These are phyloP conservation scores for Rhinolophus sinicus DNA, from an alignment of 2,113 vertebrate genomes.

Conservation along the genomic window DNA sequence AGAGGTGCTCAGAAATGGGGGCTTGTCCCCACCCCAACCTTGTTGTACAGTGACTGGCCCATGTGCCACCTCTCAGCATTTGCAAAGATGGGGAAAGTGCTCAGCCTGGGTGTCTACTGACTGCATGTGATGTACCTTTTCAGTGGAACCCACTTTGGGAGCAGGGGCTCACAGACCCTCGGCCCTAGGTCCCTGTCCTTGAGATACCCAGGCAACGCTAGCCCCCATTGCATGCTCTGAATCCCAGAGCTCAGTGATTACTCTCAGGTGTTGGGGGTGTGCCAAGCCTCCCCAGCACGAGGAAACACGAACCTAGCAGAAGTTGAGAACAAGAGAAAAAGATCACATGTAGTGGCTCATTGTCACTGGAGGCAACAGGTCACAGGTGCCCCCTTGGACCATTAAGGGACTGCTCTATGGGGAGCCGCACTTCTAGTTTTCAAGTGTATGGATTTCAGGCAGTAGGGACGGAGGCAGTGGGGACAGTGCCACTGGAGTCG, in stretches of 20 bases:
- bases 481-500: background rate
- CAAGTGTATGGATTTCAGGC: background rate
- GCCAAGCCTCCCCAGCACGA: background rate
- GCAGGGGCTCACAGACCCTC: background rate
- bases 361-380: background rate
- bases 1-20: background rate
- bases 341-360: rapidly evolving
- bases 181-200: rapidly evolving
- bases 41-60: background rate
- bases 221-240: background rate
- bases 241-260: background rate
- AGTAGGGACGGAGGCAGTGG: background rate
- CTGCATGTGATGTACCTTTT: background rate
- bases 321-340: background rate
- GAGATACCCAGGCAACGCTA: background rate
- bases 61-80: background rate
- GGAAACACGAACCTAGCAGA: background rate
- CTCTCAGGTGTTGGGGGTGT: background rate
- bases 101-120: background rate
- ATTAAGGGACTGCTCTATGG: background rate
- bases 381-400: rapidly evolving
- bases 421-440: background rate
- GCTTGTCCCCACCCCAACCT: background rate
- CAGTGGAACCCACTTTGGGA: background rate
- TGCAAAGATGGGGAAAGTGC: background rate